phyloP scores from a whole-genome alignment of 2,888 invertebrate species.

The Torymus tubicola region DNA sequence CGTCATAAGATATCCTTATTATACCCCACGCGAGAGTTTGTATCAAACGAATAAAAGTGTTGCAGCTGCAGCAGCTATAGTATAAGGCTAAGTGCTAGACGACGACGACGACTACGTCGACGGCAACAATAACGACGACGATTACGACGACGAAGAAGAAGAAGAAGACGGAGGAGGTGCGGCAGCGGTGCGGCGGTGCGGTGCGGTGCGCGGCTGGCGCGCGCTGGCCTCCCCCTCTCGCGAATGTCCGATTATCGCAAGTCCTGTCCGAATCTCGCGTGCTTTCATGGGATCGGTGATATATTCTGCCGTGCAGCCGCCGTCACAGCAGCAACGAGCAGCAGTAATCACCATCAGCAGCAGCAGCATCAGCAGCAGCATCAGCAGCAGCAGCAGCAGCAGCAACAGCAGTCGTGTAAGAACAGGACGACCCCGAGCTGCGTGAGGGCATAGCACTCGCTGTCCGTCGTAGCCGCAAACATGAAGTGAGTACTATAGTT shows the following conservation, averaged over 20 bases:
- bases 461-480: slow-evolving; percentile 71
- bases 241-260: slow-evolving; percentile 74
- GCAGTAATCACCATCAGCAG: no score
- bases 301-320: slow-evolving; percentile 70
- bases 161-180: no score
- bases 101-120: no score
- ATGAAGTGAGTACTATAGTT: slow-evolving; percentile 72
- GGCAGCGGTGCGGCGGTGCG: not conserved
- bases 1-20: no score
- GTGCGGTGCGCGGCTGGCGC: not conserved
- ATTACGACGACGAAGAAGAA: no score
- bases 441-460: slow-evolving; percentile 75
- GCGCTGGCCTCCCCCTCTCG: not conserved
- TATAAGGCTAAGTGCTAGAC: no score
- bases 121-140: no score
- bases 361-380: slow-evolving; percentile 34
- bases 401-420: not conserved
- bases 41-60: no score
- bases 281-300: slow-evolving; percentile 76
- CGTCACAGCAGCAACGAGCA: slow-evolving; percentile 13
- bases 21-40: no score
- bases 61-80: no score
- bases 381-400: slow-evolving; percentile 12
- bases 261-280: slow-evolving; percentile 75
- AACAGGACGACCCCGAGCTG: slow-evolving; percentile 57